Evolutionary conservation across 1,140 invertebrate genomes (phyloP).

Genomic region (Meloidogyne chitwoodi): DNA sequence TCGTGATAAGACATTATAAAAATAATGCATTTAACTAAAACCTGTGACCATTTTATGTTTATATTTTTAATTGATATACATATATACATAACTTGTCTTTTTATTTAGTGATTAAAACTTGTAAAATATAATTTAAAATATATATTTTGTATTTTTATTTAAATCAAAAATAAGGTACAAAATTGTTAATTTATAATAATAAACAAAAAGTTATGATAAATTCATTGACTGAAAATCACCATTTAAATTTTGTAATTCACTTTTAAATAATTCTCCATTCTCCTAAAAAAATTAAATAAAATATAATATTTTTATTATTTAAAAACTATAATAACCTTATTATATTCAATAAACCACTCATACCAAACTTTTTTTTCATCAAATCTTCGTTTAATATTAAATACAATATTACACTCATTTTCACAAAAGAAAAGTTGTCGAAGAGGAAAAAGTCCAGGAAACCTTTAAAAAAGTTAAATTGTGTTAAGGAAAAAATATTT

Average conservation of each 20-base stretch:
- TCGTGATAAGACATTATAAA: not conserved
- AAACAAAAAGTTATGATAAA: slow-evolving; percentile 13
- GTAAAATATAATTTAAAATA: no score
- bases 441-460: slow-evolving; percentile 52
- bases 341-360: slow-evolving; percentile 43
- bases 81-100: no score
- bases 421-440: slow-evolving; percentile 34
- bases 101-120: no score
- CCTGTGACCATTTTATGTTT: no score
- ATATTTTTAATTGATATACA: no score
- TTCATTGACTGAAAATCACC: slow-evolving; percentile 48
- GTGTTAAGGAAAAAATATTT: no score
- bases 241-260: slow-evolving; percentile 46
- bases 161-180: no score
- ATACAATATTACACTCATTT: slow-evolving; percentile 31
- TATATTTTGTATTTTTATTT: no score
- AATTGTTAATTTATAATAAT: no score
- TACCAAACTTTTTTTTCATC: slow-evolving; percentile 51
- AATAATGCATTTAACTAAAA: no score
- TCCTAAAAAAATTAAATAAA: not conserved
- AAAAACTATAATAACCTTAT: slow-evolving; percentile 17
- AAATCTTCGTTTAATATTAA: slow-evolving; percentile 42
- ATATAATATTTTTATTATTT: not conserved
- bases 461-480: slow-evolving; percentile 32
- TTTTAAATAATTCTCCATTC: slow-evolving; percentile 20